Evolutionary conservation across 1,140 invertebrate species (phyloP).

Genomic region (Parapsyche elsis): DNA sequence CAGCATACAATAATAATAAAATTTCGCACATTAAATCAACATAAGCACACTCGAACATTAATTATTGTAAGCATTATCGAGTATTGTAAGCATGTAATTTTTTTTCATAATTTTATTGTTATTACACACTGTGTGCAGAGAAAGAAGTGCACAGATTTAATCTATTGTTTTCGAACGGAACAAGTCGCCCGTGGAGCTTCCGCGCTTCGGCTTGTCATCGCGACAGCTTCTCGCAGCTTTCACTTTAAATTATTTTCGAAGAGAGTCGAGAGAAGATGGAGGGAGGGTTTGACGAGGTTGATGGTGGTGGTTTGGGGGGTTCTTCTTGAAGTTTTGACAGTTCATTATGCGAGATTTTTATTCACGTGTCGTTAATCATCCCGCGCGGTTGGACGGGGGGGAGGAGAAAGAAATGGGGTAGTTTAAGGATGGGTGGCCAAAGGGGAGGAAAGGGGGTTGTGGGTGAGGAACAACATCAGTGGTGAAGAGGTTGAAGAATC

Average conservation of each 20-base stretch:
- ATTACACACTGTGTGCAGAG: too few species aligned
- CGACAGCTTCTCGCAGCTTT: not conserved
- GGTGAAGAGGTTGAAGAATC: too few species aligned
- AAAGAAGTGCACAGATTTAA: too few species aligned
- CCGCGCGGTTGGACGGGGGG: not conserved
- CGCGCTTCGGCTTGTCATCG: not conserved
- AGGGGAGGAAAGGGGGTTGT: too few species aligned
- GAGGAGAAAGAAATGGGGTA: not conserved
- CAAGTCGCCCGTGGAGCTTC: not conserved
- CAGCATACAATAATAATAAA: too few species aligned
- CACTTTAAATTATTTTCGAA: not conserved
- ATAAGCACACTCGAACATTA: too few species aligned
- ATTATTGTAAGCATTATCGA: too few species aligned
- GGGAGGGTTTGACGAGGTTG: not conserved
- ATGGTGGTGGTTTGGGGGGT: not conserved
- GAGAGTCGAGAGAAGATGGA: not conserved
- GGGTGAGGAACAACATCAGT: too few species aligned
- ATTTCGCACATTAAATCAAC: too few species aligned
- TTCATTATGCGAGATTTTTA: conserved; percentile 36
- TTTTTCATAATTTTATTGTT: too few species aligned
- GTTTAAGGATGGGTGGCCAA: too few species aligned
- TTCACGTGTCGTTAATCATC: conserved; percentile 34
- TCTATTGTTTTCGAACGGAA: not conserved
- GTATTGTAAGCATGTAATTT: too few species aligned
- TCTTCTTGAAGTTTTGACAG: conserved; percentile 17